Conservation (phyloP, 2,113 vertebrate species). For the Lathamus discolor region DNA sequence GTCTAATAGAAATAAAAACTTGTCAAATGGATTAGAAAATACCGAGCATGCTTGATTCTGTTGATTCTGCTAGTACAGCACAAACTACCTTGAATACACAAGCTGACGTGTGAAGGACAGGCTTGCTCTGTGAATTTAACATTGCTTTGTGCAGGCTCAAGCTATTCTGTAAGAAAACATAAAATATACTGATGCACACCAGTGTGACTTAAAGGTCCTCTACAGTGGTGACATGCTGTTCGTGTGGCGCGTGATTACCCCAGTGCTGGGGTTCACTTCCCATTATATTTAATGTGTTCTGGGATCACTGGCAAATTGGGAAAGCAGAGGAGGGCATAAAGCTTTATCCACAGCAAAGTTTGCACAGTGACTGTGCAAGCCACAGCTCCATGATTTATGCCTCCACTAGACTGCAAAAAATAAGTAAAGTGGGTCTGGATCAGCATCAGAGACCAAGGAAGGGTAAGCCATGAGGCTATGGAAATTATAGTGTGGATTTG, state of each 20-base stretch:
- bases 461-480: not conserved
- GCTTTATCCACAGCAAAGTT: not conserved
- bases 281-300: not conserved
- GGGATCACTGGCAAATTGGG: not conserved
- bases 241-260: not conserved
- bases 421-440: not conserved
- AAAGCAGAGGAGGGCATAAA: not conserved
- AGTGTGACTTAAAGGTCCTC: not conserved
- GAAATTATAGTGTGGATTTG: not conserved
- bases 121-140: not conserved
- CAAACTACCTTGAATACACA: not conserved
- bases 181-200: not conserved
- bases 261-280: not conserved
- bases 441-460: not conserved
- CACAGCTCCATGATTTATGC: accelerated
- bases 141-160: not conserved
- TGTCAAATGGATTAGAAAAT: not conserved
- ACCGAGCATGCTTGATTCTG: not conserved
- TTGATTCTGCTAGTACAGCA: not conserved
- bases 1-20: not conserved
- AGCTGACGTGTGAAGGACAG: not conserved
- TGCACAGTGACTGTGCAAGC: not conserved
- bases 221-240: not conserved
- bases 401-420: not conserved
- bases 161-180: not conserved